Conservation (phyloP, 2,113 vertebrate species). For the Entomyzon cyanotis region DNA sequence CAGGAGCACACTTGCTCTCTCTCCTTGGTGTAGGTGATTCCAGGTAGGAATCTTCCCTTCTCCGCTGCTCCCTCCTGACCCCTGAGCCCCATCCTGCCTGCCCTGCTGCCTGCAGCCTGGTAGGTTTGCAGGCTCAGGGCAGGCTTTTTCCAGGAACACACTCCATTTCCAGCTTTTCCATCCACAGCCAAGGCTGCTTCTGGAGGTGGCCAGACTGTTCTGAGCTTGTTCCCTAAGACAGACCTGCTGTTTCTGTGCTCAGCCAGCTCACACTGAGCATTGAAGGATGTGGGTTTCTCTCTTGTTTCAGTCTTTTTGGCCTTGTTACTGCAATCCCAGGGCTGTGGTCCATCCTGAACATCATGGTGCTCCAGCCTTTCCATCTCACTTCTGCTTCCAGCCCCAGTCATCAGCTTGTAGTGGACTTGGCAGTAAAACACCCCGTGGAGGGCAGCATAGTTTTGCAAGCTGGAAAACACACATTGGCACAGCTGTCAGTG, state of each 20-base stretch:
- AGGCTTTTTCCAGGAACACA: neutral
- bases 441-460: constrained; percentile 26
- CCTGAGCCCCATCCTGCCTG: neutral
- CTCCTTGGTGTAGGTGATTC: neutral
- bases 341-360: neutral
- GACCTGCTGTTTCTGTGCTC: neutral
- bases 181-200: constrained; percentile 17
- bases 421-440: constrained; percentile 63
- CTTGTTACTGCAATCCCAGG: neutral
- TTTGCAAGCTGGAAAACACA: constrained; percentile 67
- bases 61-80: neutral
- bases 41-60: neutral
- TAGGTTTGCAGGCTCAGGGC: neutral
- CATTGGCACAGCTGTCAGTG: constrained; percentile 8
- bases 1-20: neutral
- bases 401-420: constrained; percentile 30
- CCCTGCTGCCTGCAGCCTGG: neutral
- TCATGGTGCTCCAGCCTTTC: neutral
- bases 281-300: neutral
- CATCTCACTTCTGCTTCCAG: neutral
- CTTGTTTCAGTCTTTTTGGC: neutral
- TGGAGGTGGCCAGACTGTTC: constrained; percentile 74
- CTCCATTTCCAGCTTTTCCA: neutral
- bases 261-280: neutral
- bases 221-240: constrained; percentile 62